Evolutionary conservation across 53 echinoderm and acorn worm species (phyloP), one percentile per base, ranked within the genome.

Genomic region (Mesocentrotus franciscanus): DNA sequence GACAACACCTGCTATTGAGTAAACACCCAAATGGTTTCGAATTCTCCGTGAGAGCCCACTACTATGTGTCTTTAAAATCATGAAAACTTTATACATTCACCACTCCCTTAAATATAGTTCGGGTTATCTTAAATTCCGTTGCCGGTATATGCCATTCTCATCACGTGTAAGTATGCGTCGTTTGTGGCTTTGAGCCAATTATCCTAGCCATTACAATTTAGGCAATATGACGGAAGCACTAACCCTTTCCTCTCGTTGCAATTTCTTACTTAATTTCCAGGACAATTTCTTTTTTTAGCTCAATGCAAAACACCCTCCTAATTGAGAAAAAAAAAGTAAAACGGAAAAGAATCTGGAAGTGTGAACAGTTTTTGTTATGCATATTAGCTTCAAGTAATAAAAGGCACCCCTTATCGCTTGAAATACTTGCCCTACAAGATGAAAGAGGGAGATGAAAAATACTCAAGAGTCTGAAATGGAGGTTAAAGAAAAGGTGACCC

Each of bases 121-220:
- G 20, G 15, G 56, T 57, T 57, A 11, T 87, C 87, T 27, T 7
- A 87, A 87, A 87, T 87, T 87, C 87, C 87, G 87, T 57, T 87
- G 34, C 87, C 13, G 58, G 58, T 18, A 57, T 58, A 57, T 66
- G 35, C 14, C 72, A 92, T 92, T 92, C 92, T 39, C 75, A 64
- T 92, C 92, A 92, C 92, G 74, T 92, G 26, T 66, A 24, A 68
- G 55, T 34, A 64, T 91, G 35, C 64, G 20, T 92, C 92, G 92
- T 72, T 92, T 92, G 74, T 92, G 75, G 39, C 92, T 75, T 70
- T 42, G 29, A 22, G 75, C 92, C 92, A 92, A 92, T 92, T 92
- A 72, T 92, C 39, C 92, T 11, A 56, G 92, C 74, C 92, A 71
- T 92, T 74, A 91, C 68, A 91, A 91, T 66, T 33, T 91, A 91